Evolutionary conservation across 2,888 invertebrate species (phyloP), one percentile per base, ranked within the genome.

Genomic region (Lathronympha strigana): DNA sequence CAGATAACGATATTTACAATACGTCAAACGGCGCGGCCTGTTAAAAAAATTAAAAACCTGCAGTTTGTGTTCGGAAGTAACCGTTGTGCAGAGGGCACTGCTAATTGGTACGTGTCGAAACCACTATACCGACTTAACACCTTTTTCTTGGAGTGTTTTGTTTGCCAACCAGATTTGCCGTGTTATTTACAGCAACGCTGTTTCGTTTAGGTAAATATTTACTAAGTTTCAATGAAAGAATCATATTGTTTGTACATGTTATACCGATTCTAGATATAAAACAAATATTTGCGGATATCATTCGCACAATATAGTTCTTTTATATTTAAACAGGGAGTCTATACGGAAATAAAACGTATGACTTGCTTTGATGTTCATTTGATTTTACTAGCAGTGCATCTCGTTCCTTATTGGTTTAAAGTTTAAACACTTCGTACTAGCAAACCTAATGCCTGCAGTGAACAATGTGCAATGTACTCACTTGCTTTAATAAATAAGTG

Each of bases 81-180:
- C 76, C 77, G 77, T 79, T 85, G 82, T 71, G 82, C 78, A 77
- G 82, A 86, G 71, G 63, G 57, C 69, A 72, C 85, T 87, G 90
- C 76, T 92, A 92, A 92, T 90, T 91, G 86, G 80, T 82, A 84
- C 76, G 87, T 88, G 90, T 90, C 82, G 83, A 83, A 84, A 79
- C 80, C 76, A 79, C 79, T 83, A 78, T 77, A 76, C 76, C 71
- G 70, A 79, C 76, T 77, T 88, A 87, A 84, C 91, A 87, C 90
- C 86, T 86, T 83, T 78, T 79, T 76, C 73, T 71, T 25, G 71
- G 68, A 67, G 67, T 78, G 74, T 82, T 81, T 78, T 78, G 74
- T 82, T 81, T 78, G 73, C 72, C 61, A 67, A 69, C 63, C 63
- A 75, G 75, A 81, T 90, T 87, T 87, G 80, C 79, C 77, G 75